A percentile compares a stretch with the other conserved stretches of the same genome.
phyloP scores from a whole-genome alignment of 1,140 invertebrate genomes.

The Macrostomum lignano region DNA sequence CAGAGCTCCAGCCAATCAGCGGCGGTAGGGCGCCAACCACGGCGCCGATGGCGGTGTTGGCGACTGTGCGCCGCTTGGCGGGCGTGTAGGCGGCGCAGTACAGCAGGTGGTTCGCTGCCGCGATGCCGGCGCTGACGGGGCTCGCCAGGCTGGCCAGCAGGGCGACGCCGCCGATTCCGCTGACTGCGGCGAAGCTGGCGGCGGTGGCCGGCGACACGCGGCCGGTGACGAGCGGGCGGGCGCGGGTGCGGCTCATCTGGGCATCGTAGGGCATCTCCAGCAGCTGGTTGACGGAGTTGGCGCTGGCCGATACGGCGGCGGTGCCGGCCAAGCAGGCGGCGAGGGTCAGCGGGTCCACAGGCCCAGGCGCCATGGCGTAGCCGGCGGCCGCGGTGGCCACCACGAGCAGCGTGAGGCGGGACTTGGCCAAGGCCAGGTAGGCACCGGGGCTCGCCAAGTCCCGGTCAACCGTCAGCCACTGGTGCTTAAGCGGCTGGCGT shows the following conservation, averaged over 20 bases:
- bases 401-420: conserved; percentile 40
- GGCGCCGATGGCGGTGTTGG: conserved; percentile 89
- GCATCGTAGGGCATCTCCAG: conserved; percentile 91
- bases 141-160: conserved; percentile 53
- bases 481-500: no score
- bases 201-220: conserved; percentile 31
- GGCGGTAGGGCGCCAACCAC: conserved; percentile 88
- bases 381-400: conserved; percentile 67
- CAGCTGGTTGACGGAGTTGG: conserved; percentile 51
- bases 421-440: not conserved
- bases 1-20: conserved; percentile 85
- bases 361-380: conserved; percentile 54
- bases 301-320: conserved; percentile 51
- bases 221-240: conserved; percentile 60
- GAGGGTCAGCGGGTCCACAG: conserved; percentile 38
- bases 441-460: not conserved
- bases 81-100: conserved; percentile 89
- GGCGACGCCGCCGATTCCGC: conserved; percentile 40
- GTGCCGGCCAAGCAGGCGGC: conserved; percentile 46
- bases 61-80: conserved; percentile 66
- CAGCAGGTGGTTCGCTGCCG: conserved; percentile 56
- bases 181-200: conserved; percentile 1
- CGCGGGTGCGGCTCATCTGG: conserved; percentile 92
- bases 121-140: conserved; percentile 52
- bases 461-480: no score